Evolutionary conservation across 2,797 vertebrate species (phyloP).

Genomic region (Craterocephalus amniculus): DNA sequence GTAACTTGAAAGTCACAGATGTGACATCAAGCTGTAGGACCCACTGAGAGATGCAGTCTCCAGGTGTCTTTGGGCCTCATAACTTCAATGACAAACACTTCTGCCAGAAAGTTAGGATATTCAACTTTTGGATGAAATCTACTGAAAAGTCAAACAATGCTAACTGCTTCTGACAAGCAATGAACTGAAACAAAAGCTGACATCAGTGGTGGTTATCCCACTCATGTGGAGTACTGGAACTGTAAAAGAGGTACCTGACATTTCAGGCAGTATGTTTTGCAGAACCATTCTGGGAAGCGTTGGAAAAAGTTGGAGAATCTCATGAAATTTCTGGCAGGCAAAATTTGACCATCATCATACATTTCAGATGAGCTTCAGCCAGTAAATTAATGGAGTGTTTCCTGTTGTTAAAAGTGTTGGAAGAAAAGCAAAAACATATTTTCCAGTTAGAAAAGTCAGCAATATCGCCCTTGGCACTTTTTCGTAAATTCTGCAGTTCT

Average conservation of each 20-base stretch:
- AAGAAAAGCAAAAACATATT: not conserved
- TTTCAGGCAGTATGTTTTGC: not conserved
- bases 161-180: too few relatives aligned
- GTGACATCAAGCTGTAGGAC: not conserved
- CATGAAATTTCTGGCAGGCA: not conserved
- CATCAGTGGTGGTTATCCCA: not conserved
- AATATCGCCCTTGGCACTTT: not conserved
- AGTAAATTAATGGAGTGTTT: not conserved
- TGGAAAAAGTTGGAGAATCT: not conserved
- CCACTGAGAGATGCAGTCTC: not conserved
- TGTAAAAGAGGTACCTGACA: not conserved
- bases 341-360: not conserved
- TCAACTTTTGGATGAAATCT: too few relatives aligned
- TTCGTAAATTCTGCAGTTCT: too few relatives aligned
- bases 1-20: not conserved
- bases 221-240: not conserved
- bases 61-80: too few relatives aligned
- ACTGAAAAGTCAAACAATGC: too few relatives aligned
- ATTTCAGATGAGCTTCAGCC: too few relatives aligned
- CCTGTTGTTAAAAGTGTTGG: not conserved
- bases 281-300: not conserved
- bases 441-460: not conserved
- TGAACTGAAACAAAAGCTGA: too few relatives aligned
- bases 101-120: too few relatives aligned
- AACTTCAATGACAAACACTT: too few relatives aligned